phyloP scores from a whole-genome alignment of 2,888 invertebrate species.

The Crocallis elinguaria region DNA sequence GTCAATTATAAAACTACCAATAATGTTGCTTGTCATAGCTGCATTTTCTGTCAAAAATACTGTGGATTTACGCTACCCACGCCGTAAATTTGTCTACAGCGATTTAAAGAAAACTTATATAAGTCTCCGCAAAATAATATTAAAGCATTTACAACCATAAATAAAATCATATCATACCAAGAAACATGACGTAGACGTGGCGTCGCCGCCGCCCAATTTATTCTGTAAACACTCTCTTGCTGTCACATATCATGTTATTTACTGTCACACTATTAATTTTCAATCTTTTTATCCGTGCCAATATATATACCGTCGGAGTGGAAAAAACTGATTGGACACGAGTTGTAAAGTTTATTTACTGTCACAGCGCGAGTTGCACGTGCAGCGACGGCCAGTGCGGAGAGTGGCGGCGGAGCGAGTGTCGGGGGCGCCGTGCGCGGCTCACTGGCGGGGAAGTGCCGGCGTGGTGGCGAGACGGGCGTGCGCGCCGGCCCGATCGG shows the following conservation, averaged over 20 bases:
- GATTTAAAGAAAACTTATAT: not conserved
- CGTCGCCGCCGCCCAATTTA: slow-evolving; percentile 68
- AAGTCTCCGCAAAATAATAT: not conserved
- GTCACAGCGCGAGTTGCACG: slow-evolving; percentile 19
- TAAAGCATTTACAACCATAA: not conserved
- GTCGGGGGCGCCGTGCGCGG: slow-evolving; percentile 41
- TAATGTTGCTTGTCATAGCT: not conserved
- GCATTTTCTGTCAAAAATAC: not conserved
- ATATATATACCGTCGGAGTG: slow-evolving; percentile 21
- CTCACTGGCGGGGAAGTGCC: slow-evolving; percentile 32
- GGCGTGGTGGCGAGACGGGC: slow-evolving; percentile 45
- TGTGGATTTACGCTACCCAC: not conserved
- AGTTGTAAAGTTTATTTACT: slow-evolving; percentile 27
- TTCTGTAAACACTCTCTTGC: slow-evolving; percentile 68
- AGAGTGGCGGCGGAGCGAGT: slow-evolving; percentile 38
- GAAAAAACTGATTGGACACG: slow-evolving; percentile 6
- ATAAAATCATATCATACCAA: slow-evolving; percentile 61
- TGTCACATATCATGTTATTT: slow-evolving; percentile 73
- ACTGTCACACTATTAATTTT: slow-evolving; percentile 61
- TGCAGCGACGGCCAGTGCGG: slow-evolving; percentile 24
- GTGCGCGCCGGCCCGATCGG: slow-evolving; percentile 66
- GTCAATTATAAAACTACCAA: not conserved
- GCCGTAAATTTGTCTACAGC: not conserved
- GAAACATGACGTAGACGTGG: slow-evolving; percentile 73
- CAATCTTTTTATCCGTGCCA: slow-evolving; percentile 43